Conservation (phyloP, 1,140 invertebrate species). For the Eueides isabella region DNA sequence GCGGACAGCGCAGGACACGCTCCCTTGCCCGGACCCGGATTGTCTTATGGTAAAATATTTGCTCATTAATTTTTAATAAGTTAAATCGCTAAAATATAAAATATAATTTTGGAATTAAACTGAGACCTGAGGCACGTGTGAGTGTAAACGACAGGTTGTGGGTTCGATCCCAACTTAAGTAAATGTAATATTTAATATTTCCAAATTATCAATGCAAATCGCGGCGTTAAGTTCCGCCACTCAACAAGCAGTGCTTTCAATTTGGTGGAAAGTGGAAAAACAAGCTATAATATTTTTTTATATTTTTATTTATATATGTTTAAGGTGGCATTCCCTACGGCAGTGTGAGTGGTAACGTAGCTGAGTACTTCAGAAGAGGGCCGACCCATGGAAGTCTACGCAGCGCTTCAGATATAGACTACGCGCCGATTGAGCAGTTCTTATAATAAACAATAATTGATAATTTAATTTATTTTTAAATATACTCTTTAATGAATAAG, state of each 20-base stretch:
- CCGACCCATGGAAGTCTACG: slow-evolving; percentile 40
- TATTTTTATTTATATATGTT: not conserved
- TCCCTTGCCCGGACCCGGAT: slow-evolving; percentile 60
- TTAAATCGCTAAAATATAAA: too few relatives aligned
- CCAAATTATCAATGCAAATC: too few relatives aligned
- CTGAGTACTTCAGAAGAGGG: slow-evolving; percentile 65
- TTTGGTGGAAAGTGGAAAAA: too few relatives aligned
- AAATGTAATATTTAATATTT: too few relatives aligned
- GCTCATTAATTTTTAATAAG: not conserved
- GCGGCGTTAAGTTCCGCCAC: too few relatives aligned
- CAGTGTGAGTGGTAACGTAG: slow-evolving; percentile 76
- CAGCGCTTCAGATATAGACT: slow-evolving; percentile 42
- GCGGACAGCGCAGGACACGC: slow-evolving; percentile 58
- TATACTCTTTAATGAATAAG: not conserved
- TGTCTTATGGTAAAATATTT: slow-evolving; percentile 60
- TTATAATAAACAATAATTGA: slow-evolving; percentile 47
- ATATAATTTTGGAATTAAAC: too few relatives aligned
- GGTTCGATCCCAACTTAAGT: too few relatives aligned
- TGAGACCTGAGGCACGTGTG: too few relatives aligned
- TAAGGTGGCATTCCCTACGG: slow-evolving; percentile 78
- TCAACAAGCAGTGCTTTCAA: too few relatives aligned
- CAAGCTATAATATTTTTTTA: not conserved
- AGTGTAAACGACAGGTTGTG: too few relatives aligned
- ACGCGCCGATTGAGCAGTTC: slow-evolving; percentile 61
- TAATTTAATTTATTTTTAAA: slow-evolving; percentile 28